Base-by-base conservation (phyloP, 2,888 invertebrate species). In the Minunthozetes semirufus region DNA sequence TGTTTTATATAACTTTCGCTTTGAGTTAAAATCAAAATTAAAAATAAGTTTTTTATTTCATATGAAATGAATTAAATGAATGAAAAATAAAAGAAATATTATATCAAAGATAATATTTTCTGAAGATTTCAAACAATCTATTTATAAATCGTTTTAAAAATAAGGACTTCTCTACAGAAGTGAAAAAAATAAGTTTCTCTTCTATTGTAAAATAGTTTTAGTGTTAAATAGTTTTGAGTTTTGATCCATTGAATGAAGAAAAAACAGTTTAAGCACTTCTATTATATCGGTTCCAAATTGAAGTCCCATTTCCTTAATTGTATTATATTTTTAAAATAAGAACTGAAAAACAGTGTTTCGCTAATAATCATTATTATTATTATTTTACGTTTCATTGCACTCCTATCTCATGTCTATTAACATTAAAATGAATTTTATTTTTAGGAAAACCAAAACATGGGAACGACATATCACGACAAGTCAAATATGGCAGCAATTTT, bases 401-500 rank as follows among this genome's bases (percentile, higher is more conserved):
- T 61, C 61, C 15, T 25, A 2, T 53, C 22, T 53, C 33, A 33
- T 38, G 13, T 66, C 33, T 66, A 66, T 33, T 33, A 66, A 66
- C 63, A 33, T 38, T n/a, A 59, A 59, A 59, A 27, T 59, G 27
- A 59, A 27, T 72, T 25, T 59, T 42, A 42, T 42, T 42, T 75
- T 42, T 59, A 72, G 75, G 72, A 75, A 29, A 75, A 13, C n/a
- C 19, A 19, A 53, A 72, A 91, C 77, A 86, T 94, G 76, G 94
- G 94, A 19, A 91, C 92, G 78, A 87, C 92, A 61, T 94, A 91
- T 84, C 94, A 94, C 83, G 94, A 94, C 83, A 88, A 90, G 81
- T 86, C 87, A 77, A 92, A 90, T 81, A 89, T 91, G 84, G 94
- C 94, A 13, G 94, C 94, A 5, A 87, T 94, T 80, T 86, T 94